These are phyloP conservation scores for Drosophila auraria DNA, from an alignment of 1,140 invertebrate genomes.

Conservation along the genomic window DNA sequence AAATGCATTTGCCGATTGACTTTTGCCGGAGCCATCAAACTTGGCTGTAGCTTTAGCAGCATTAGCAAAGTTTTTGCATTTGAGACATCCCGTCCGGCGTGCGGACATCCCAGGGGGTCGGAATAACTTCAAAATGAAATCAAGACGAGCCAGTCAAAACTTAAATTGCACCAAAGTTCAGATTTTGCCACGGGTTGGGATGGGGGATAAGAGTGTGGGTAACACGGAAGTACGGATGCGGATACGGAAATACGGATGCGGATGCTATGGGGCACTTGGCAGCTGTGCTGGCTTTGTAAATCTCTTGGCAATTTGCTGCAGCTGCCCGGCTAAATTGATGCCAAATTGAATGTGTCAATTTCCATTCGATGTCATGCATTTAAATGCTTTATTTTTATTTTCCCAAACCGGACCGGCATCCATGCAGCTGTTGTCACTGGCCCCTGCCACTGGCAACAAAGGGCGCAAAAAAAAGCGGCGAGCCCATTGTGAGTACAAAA, in stretches of 20 bases:
- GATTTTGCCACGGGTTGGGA: not conserved
- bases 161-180: slow-evolving; percentile 71
- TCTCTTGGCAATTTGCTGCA: slow-evolving; percentile 71
- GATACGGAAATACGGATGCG: not conserved
- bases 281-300: slow-evolving; percentile 59
- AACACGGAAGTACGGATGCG: slow-evolving; percentile 2
- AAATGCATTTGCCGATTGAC: slow-evolving; percentile 72
- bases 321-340: slow-evolving; percentile 64
- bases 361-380: slow-evolving; percentile 67
- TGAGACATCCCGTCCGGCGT: slow-evolving; percentile 18
- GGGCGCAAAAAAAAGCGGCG: slow-evolving; percentile 15
- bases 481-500: slow-evolving; percentile 47
- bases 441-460: slow-evolving; percentile 19
- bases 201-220: not conserved
- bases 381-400: slow-evolving; percentile 72
- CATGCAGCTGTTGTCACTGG: slow-evolving; percentile 55
- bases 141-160: slow-evolving; percentile 66
- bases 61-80: slow-evolving; percentile 78
- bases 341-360: slow-evolving; percentile 80
- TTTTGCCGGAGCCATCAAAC: slow-evolving; percentile 47
- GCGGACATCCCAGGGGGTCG: not conserved
- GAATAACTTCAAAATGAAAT: slow-evolving; percentile 77
- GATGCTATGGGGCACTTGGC: slow-evolving; percentile 26
- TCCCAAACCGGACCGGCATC: slow-evolving; percentile 25
- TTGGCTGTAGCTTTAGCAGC: slow-evolving; percentile 27